Evolutionary conservation across 2,113 vertebrate species (phyloP), one percentile per base, ranked within the genome.

Genomic region (Anser cygnoides): DNA sequence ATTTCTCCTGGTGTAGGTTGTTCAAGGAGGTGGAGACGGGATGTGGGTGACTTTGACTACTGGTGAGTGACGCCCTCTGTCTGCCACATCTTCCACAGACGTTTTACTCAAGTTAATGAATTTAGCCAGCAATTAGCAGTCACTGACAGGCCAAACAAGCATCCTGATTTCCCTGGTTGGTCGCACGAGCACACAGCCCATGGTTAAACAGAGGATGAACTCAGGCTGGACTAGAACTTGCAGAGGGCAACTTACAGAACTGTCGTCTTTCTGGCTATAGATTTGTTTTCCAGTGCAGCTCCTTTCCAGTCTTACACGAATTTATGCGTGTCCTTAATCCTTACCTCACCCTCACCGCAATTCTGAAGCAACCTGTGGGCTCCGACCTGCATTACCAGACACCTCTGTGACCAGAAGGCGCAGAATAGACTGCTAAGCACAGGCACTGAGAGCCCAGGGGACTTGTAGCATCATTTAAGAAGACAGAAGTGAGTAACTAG

Each of bases 401-500:
- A 72, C 21, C 4, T 33, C 46, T 49, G 19, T 25, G 52, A 71
- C 11, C 7, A 55, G n/a, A 44, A 72, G n/a, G 21, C 5, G 3
- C n/a, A 6, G 7, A 13, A 66, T 0, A 3, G 49, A 57, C 26
- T 1, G 0, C 63, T 31, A 4, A 2, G 1, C 33, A 15, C 25
- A 8, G 3, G 49, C 37, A 74, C 6, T 13, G 19, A 70, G 26
- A 61, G 52, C 23, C 50, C 63, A 33, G 1, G 31, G 13, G 31
- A n/a, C 22, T 39, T 22, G 22, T 3, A 33, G 23, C 3, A 10
- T 17, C 28, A 55, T 46, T 62, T 79, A 46, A 22, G 57, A 79
- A 25, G 44, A n/a, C 8, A 15, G 11, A 74, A 83, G 29, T 3
- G 7, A 63, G 28, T 11, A 31, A 72, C 52, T 1, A 1, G 13